Evolutionary conservation across 2,797 vertebrate species (phyloP).

Genomic region (Cirrhinus molitorella): DNA sequence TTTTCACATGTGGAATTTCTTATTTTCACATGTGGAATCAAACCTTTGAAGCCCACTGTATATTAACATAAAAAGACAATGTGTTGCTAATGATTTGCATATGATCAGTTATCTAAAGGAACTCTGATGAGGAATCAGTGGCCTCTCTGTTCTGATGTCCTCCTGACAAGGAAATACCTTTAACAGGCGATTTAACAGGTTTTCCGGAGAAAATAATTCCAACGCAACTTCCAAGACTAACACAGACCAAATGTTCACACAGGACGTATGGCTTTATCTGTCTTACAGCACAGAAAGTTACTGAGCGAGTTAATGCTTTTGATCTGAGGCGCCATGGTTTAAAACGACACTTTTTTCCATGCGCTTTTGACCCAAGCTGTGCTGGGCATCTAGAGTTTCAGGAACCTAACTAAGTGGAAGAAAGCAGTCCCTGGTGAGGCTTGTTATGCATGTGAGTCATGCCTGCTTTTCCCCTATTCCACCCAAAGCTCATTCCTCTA

Average conservation of each 20-base stretch:
- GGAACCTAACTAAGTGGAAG: slow-evolving; percentile 41
- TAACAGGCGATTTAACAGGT: slow-evolving; percentile 1
- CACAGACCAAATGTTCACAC: slow-evolving; percentile 35
- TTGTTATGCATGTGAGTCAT: slow-evolving; percentile 46
- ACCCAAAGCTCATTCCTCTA: slow-evolving; percentile 24
- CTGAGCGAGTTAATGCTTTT: slow-evolving; percentile 29
- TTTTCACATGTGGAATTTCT: no score
- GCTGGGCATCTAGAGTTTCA: slow-evolving; percentile 44
- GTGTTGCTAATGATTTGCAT: slow-evolving; percentile 30
- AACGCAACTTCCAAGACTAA: slow-evolving; percentile 38
- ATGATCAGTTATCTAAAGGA: slow-evolving; percentile 16
- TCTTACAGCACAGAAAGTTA: slow-evolving; percentile 4
- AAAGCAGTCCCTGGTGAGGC: slow-evolving; percentile 27
- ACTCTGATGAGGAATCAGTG: slow-evolving; percentile 1
- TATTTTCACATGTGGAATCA: no score
- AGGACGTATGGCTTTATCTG: slow-evolving; percentile 17
- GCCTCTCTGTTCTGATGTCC: slow-evolving; percentile 13
- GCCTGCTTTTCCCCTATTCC: slow-evolving; percentile 28
- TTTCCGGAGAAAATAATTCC: slow-evolving; percentile 20
- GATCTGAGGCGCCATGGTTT: slow-evolving; percentile 19
- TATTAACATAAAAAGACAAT: neutral
- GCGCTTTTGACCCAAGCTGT: slow-evolving; percentile 38
- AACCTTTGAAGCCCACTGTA: neutral
- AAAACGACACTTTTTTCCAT: slow-evolving; percentile 3
- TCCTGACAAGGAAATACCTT: neutral